Base-by-base conservation (phyloP, 2,888 invertebrate species). In the Hyalella azteca region DNA sequence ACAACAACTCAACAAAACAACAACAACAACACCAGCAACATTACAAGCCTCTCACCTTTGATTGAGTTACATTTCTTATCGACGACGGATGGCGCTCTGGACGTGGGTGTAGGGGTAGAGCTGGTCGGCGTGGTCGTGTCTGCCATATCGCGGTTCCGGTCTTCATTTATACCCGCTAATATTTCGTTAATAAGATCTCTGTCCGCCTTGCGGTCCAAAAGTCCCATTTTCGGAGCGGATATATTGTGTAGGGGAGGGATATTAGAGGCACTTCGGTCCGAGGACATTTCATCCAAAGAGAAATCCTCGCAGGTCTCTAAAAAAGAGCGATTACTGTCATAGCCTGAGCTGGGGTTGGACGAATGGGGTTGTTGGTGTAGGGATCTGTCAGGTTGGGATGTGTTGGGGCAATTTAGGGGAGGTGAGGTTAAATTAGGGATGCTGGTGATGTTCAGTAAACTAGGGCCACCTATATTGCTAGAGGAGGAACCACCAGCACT, bases 61-160 rank as follows among this genome's bases (percentile, higher is more conserved):
- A 77, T 77, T 15, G 77, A 77, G 45, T 77, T 77, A 36, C 39
- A 49, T n/a, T 77, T 77, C 32, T 77, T 77, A 15, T 77, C 77
- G n/a, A 15, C 3, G 22, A 45, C 50, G 22, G 77, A 77, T 29
- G 48, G 48, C 50, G 32, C 22, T 77, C 77, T 48, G 29, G 49
- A 29, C 4, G 77, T 50, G 4, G 77, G 77, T 9, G 77, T 77
- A 9, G 77, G 77, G 7, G 77, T 77, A 32, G 77, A 77, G 50
- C 49, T 50, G 29, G 77, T 50, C 3, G 77, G 77, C 1, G 77
- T 77, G 4, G 77, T 77, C 13, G 77, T 77, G 32, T 77, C 77
- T 4, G 50, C 77, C 39, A 50, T 22, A 22, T 77, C 77, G 13
- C 50, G 40, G 36, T 75, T 45, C 3, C 45, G 29, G 22, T 73